Percentiles rank a stretch among this genome's conserved stretches.
Evolutionary conservation across 2,888 invertebrate genomes (phyloP).

Genomic region (Orchesellides sinensis): DNA sequence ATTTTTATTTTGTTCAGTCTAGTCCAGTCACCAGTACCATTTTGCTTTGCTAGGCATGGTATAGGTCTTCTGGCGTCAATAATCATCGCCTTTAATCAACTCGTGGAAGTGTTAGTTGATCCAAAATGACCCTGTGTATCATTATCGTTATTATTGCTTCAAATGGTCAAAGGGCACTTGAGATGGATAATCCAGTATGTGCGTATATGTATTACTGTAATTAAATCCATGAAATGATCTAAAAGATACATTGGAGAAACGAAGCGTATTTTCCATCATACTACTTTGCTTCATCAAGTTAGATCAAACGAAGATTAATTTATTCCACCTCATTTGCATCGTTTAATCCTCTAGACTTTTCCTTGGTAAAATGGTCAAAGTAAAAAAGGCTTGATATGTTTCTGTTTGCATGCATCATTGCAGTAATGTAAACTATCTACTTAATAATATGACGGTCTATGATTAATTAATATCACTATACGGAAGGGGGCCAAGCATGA

Average conservation of each 20-base stretch:
- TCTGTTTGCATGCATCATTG: too few relatives aligned
- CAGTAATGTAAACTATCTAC: too few relatives aligned
- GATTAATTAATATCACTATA: too few relatives aligned
- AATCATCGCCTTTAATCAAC: conserved; percentile 3
- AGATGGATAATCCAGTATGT: neutral
- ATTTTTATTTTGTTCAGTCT: too few relatives aligned
- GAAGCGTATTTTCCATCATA: too few relatives aligned
- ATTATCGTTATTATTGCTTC: conserved; percentile 21
- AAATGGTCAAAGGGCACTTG: conserved; percentile 49
- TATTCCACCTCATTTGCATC: neutral
- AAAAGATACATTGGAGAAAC: neutral
- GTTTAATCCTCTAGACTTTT: neutral
- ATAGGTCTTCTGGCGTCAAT: neutral
- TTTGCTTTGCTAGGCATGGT: too few relatives aligned
- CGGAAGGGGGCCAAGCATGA: too few relatives aligned
- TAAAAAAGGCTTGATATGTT: too few relatives aligned
- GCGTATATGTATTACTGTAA: neutral
- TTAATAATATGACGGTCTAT: too few relatives aligned
- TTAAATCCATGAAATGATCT: neutral
- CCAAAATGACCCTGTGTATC: conserved; percentile 46
- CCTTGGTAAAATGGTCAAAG: neutral
- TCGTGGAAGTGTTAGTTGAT: conserved; percentile 21
- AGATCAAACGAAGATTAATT: neutral
- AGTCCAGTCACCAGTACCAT: too few relatives aligned
- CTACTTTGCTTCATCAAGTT: neutral